These are phyloP conservation scores for Andricus quercusramuli DNA, from an alignment of 2,888 invertebrate genomes.

Conservation along the genomic window DNA sequence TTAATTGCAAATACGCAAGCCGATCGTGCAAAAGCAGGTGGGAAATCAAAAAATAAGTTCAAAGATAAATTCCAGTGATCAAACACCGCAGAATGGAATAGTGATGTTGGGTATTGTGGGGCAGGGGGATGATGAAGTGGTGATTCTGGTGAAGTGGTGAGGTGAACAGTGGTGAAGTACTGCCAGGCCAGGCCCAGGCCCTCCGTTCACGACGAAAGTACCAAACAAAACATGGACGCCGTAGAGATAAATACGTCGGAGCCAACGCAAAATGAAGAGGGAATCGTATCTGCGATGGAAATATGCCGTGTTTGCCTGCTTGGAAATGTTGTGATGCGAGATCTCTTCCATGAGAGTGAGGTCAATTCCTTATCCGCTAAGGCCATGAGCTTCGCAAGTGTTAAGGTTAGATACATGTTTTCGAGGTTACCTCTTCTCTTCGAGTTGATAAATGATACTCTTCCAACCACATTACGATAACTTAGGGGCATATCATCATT, in stretches of 20 bases:
- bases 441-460: conserved; percentile 23
- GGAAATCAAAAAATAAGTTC: background rate
- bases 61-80: background rate
- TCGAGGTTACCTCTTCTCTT: conserved; percentile 31
- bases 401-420: conserved; percentile 72
- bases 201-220: conserved; percentile 37
- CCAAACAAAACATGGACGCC: conserved; percentile 76
- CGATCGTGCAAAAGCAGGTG: background rate
- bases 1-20: background rate
- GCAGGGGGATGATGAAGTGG: background rate
- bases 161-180: background rate
- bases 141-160: background rate
- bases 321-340: conserved; percentile 69
- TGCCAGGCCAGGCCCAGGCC: conserved; percentile 7
- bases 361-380: conserved; percentile 70
- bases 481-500: background rate
- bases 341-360: conserved; percentile 68
- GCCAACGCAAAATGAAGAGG: conserved; percentile 65
- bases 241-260: conserved; percentile 72
- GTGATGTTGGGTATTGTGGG: background rate
- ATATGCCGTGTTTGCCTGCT: conserved; percentile 74
- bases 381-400: conserved; percentile 74
- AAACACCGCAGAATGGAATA: background rate
- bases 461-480: background rate
- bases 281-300: conserved; percentile 65